Evolutionary conservation across 2,113 vertebrate species (phyloP).

Genomic region (Zosterops lateralis): DNA sequence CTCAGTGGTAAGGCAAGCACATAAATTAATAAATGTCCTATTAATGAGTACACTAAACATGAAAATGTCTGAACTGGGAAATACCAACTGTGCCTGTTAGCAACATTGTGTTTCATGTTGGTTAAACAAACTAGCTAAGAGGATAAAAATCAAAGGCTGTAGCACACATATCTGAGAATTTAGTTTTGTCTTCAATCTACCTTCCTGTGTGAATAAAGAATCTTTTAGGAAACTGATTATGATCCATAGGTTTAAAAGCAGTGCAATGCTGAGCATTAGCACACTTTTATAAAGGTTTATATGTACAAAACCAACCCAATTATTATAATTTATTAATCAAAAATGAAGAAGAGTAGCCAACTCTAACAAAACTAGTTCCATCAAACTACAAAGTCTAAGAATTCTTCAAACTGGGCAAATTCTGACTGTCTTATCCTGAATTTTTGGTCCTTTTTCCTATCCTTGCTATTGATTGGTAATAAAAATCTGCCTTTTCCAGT

Average conservation of each 20-base stretch:
- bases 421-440: background rate
- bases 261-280: background rate
- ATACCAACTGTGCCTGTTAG: background rate
- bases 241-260: background rate
- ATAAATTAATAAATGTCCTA: slow-evolving; percentile 47
- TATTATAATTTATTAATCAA: background rate
- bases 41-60: slow-evolving; percentile 47
- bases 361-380: background rate
- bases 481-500: background rate
- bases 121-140: background rate
- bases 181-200: background rate
- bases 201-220: background rate
- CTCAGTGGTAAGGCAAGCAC: slow-evolving; percentile 23
- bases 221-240: background rate
- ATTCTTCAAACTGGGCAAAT: background rate
- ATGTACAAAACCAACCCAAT: background rate
- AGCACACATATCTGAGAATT: background rate
- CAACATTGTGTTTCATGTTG: background rate
- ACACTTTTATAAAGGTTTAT: background rate
- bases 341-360: background rate
- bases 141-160: background rate
- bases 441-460: background rate
- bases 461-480: background rate
- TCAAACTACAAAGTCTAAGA: background rate
- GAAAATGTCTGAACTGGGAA: slow-evolving; percentile 13